These are phyloP conservation scores for Tenthredo livida DNA, from an alignment of 2,888 invertebrate species.

Conservation along the genomic window DNA sequence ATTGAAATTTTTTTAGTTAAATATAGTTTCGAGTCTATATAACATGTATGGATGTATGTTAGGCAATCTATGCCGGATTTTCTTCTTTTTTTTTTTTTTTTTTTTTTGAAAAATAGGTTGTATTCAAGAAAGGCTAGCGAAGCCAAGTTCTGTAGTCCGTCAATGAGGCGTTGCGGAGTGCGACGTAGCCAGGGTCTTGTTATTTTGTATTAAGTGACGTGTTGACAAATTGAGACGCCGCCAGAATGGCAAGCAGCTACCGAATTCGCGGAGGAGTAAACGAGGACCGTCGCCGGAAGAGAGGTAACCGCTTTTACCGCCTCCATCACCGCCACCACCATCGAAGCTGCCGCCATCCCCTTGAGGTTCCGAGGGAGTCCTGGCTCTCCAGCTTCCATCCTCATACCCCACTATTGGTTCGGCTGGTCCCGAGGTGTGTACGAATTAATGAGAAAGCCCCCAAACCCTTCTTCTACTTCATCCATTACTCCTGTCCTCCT, in stretches of 20 bases:
- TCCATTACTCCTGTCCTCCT: slow-evolving; percentile 40
- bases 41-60: too few species aligned
- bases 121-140: not conserved
- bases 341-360: slow-evolving; percentile 1
- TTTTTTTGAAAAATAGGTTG: not conserved
- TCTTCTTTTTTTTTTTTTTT: not conserved
- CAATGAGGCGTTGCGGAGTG: slow-evolving; percentile 36
- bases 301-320: slow-evolving; percentile 39
- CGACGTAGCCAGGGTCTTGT: slow-evolving; percentile 42
- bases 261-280: slow-evolving; percentile 35
- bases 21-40: too few species aligned
- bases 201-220: slow-evolving; percentile 54
- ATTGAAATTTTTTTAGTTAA: not conserved
- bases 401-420: slow-evolving; percentile 25
- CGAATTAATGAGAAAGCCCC: slow-evolving; percentile 47
- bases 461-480: slow-evolving; percentile 38
- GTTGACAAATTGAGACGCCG: slow-evolving; percentile 55
- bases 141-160: not conserved
- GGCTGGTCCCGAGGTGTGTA: slow-evolving; percentile 43
- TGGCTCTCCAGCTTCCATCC: not conserved
- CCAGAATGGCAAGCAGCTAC: slow-evolving; percentile 51
- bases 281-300: slow-evolving; percentile 43
- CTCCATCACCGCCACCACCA: not conserved
- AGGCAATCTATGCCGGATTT: not conserved
- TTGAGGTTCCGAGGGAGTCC: slow-evolving; percentile 40